A percentile compares a stretch with the other conserved stretches of the same genome.
phyloP scores from a whole-genome alignment of 2,888 invertebrate species.

The Oscheius myriophilus region DNA sequence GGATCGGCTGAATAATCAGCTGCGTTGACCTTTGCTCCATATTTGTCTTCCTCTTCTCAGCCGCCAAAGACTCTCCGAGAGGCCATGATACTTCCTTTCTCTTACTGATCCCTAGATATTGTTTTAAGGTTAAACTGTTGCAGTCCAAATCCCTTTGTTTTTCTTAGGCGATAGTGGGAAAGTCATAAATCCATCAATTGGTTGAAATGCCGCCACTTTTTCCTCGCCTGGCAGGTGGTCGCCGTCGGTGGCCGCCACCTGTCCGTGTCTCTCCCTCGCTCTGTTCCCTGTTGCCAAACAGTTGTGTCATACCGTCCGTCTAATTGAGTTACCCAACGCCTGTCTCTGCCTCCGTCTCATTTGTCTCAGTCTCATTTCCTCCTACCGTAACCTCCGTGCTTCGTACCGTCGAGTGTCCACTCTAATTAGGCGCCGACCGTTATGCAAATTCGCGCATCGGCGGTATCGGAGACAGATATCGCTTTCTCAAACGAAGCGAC shows the following conservation, averaged over 20 bases:
- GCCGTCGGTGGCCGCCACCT: conserved; percentile 13
- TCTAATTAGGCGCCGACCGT: conserved; percentile 10
- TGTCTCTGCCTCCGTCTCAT: background rate
- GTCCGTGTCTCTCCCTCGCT: background rate
- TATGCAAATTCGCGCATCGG: conserved; percentile 13
- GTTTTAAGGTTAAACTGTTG: too few relatives aligned
- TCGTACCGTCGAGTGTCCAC: background rate
- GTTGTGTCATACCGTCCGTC: background rate
- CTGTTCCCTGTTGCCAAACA: background rate
- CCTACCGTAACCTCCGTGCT: background rate
- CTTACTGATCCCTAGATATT: too few relatives aligned
- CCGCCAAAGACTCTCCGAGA: too few relatives aligned
- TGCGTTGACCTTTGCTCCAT: too few relatives aligned
- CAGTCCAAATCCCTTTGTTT: too few relatives aligned
- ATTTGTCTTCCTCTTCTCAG: too few relatives aligned
- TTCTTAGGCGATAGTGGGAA: too few relatives aligned
- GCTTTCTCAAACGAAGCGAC: conserved; percentile 3
- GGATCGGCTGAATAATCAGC: too few relatives aligned
- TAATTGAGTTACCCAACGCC: background rate
- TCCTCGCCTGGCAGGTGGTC: conserved; percentile 4
- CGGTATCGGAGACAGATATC: conserved; percentile 7
- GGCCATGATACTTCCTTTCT: too few relatives aligned
- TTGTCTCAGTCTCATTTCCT: background rate
- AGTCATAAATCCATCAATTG: too few relatives aligned
- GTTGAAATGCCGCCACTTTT: background rate